Base-by-base conservation (phyloP, 2,797 vertebrate species). In the Paramormyrops hopkinsi region DNA sequence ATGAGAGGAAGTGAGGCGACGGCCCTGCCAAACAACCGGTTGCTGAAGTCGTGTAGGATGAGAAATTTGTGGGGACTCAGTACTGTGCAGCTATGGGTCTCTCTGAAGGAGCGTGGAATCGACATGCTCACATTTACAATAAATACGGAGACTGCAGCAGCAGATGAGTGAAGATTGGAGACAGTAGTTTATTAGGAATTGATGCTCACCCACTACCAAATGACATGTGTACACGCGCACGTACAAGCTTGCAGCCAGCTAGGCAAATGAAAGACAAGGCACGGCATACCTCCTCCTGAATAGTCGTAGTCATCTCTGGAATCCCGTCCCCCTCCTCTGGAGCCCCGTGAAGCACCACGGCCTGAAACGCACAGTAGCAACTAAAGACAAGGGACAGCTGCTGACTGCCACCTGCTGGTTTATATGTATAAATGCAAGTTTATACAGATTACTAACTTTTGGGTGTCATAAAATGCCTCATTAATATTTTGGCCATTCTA, bases 291-390 rank as follows among this genome's bases (percentile, higher is more conserved):
- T 96, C 94, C 96, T 94, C 95, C 96, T 89, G 89, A 93, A 1
- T 94, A 92, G 87, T 95, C 95, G 91, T 6, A 93, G 90, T 96
- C 96, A 0, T 96, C 95, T 19, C 94, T 93, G 88, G 89, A 91
- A 92, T 97, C 97, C 59, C 96, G 95, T 91, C 96, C 95, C 93
- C 96, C 96, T 95, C 97, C 97, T 96, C 97, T 95, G 93, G 96
- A 89, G 93, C 97, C 97, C 95, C 95, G 93, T 93, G 96, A 91
- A 94, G 95, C 95, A 94, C 96, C 96, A 92, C 96, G 94, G 94
- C 97, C 97, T 97, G 96, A 94, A 95, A 96, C 94, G 91, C 82
- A 94, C 92, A 94, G 79, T 79, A 90, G 90, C 88, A 87, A 86
- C 93, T 92, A 93, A 29, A 92, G 89, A 95, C 46, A 89, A 51